Conservation (phyloP, 2,888 invertebrate genomes). For the Caenorhabditis virilis region DNA sequence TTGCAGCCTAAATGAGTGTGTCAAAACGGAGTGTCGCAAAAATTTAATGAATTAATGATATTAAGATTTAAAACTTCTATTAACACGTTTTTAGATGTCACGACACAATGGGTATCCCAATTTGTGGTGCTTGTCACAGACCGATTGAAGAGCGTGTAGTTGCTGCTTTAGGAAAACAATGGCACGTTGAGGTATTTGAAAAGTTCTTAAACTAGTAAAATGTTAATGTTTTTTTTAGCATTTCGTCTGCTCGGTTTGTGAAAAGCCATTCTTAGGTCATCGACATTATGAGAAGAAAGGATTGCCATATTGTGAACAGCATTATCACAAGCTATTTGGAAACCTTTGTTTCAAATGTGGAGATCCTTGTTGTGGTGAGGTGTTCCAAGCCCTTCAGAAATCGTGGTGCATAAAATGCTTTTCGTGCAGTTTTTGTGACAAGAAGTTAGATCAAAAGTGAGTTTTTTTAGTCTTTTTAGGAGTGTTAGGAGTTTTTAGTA, state of each 20-base stretch:
- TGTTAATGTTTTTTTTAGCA: conserved; percentile 76
- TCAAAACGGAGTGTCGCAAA: too few species aligned
- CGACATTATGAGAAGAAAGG: conserved; percentile 98
- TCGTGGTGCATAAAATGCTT: conserved; percentile 99
- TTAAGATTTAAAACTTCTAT: too few species aligned
- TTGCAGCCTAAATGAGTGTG: too few species aligned
- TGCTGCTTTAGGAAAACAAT: conserved; percentile 94
- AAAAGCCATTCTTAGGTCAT: conserved; percentile 98
- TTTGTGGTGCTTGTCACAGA: conserved; percentile 96
- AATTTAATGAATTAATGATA: background rate
- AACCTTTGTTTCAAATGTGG: conserved; percentile 98
- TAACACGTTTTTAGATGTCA: conserved; percentile 37
- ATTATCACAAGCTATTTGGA: conserved; percentile 94
- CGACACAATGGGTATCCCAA: conserved; percentile 78
- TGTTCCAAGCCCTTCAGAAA: conserved; percentile 93
- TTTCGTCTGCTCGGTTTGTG: conserved; percentile 98
- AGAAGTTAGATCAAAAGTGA: conserved; percentile 76
- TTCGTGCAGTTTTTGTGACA: conserved; percentile 94
- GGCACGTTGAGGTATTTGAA: conserved; percentile 86
- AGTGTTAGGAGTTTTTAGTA: background rate
- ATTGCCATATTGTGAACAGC: conserved; percentile 96
- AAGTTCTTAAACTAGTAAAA: background rate
- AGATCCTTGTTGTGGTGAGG: conserved; percentile 92
- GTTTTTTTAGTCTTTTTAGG: conserved; percentile 14
- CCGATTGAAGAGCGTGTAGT: conserved; percentile 98